Evolutionary conservation across 2,888 invertebrate genomes (phyloP).

Genomic region (Pteria penguin): DNA sequence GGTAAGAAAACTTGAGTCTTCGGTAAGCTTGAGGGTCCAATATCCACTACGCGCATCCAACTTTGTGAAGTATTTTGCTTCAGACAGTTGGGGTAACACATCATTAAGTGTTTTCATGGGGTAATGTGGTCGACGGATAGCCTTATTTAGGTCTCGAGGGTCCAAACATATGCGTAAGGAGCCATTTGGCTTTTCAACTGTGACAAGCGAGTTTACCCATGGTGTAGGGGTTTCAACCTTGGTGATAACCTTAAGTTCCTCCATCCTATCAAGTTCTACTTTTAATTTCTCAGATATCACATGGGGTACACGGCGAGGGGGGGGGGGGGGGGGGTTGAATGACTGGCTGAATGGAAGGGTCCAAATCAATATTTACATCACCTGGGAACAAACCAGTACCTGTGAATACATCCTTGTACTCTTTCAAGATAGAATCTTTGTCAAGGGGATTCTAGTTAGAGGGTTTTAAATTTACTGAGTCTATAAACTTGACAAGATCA

Average conservation of each 20-base stretch:
- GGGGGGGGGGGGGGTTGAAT: constrained; percentile 29
- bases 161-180: constrained; percentile 42
- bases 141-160: constrained; percentile 38
- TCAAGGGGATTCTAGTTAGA: neutral
- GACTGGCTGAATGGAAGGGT: constrained; percentile 5
- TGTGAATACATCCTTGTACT: constrained; percentile 43
- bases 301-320: constrained; percentile 9
- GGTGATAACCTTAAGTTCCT: neutral
- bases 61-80: constrained; percentile 48
- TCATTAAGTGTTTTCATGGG: constrained; percentile 49
- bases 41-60: constrained; percentile 50
- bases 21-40: constrained; percentile 48
- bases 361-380: constrained; percentile 15
- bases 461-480: constrained; percentile 12
- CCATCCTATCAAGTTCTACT: constrained; percentile 5
- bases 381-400: constrained; percentile 46
- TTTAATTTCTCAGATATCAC: neutral
- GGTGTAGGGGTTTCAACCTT: neutral
- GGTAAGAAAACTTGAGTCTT: constrained; percentile 33
- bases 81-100: constrained; percentile 40
- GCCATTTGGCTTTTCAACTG: constrained; percentile 23
- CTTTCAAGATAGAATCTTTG: constrained; percentile 26
- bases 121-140: constrained; percentile 47
- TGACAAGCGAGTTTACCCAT: constrained; percentile 28
- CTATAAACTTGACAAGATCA: too few species aligned